Evolutionary conservation across 2,113 vertebrate species (phyloP), one percentile per base, ranked within the genome.

Genomic region (Chionis minor): DNA sequence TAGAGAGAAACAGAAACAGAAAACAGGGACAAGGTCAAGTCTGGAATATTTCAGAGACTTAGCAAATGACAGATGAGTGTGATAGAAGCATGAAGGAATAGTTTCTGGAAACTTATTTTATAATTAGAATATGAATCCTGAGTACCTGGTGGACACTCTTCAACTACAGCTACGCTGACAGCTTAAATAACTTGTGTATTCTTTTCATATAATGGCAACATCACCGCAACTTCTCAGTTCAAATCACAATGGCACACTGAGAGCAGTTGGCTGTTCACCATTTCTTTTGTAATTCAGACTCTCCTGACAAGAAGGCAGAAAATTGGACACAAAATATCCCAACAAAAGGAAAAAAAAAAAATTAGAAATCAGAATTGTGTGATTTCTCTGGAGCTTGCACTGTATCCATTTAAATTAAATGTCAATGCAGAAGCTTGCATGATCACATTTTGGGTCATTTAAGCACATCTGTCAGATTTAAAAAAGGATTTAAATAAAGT

Each of bases 11-110:
- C 44, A 94, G 81, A 96, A 96, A 97, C 75, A 96, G 63, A 93
- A 93, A 94, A 94, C 58, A 95, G 85, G 69, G 47, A 88, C 86
- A 88, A 93, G 72, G 81, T 94, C 61, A 94, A 88, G 79, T 86
- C 96, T 97, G 97, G 96, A 95, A 62, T 92, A 96, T 96, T 94
- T 97, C 97, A 96, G 65, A 95, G 65, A 67, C 27, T 84, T 83
- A 78, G 79, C 14, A 89, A 94, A 85, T 92, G 75, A 92, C 96
- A 97, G 75, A 86, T 63, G 20, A 91, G 15, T 84, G 61, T 85
- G 71, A 72, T 27, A 92, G 61, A 96, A 23, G 30, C 40, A 90
- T 70, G 73, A 91, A 95, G 63, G 61, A 92, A 92, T 28, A 91
- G 58, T 83, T 90, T 92, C 79, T 87, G 49, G 66, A 94, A 92